Base-by-base conservation (phyloP, 2,888 invertebrate genomes). In the Ennomos erosarius region DNA sequence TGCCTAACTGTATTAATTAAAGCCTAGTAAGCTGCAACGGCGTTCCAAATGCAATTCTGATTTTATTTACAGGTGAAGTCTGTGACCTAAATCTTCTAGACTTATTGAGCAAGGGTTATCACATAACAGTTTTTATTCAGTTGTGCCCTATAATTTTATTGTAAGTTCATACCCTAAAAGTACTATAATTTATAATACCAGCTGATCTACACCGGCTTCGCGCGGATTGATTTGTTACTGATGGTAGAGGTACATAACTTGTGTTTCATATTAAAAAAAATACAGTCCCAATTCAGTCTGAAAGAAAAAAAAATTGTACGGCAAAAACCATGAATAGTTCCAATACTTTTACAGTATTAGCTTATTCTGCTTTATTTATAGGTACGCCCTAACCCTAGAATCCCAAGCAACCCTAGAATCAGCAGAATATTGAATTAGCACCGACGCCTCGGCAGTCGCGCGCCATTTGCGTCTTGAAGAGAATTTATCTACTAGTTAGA, bases 1-100 rank as follows among this genome's bases (percentile, higher is more conserved):
- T 52, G 42, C 13, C 13, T 9, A 26, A 39, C 50, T 50, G 47
- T 38, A 52, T 51, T 57, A 57, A 57, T 57, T 58, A 52, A 52
- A 48, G 43, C 43, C 52, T 43, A 58, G 46, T 46, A 51, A 57
- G 50, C 50, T 53, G 55, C 48, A 12, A 44, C 49, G 52, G 45
- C 53, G 54, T 56, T 62, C 62, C 61, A 67, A 64, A 62, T 67
- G 62, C 67, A 61, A 61, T 67, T 64, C 64, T 59, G 64, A 59
- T 61, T 61, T 59, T 61, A 61, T 67, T 64, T 67, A 62, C 59
- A 56, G 60, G 58, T 54, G 55, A 62, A 64, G 58, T 58, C 51
- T 55, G 58, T 57, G 67, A 64, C 64, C 62, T 67, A 62, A 62
- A 64, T 66, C 60, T 56, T 16, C 39, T 58, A 43, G 35, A 38